These are phyloP conservation scores for Andricus curvator DNA, from an alignment of 2,888 invertebrate species.

Conservation along the genomic window DNA sequence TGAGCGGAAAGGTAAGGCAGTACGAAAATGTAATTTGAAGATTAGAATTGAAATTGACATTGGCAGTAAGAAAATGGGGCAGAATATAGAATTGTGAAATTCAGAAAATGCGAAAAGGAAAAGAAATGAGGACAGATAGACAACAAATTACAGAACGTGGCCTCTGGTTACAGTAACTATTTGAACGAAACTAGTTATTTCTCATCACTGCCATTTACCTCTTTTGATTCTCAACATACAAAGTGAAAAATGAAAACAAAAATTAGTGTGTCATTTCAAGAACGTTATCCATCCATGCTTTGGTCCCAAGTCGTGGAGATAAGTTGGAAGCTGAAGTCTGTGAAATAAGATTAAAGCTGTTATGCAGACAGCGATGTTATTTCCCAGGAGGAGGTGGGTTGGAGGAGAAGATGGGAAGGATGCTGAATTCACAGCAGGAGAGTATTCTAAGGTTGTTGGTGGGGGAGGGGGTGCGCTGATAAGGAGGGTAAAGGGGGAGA, in stretches of 20 bases:
- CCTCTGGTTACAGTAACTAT: too few relatives aligned
- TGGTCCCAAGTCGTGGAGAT: constrained; percentile 17
- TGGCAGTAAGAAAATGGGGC: too few relatives aligned
- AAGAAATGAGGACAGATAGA: too few relatives aligned
- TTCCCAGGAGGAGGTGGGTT: constrained; percentile 50
- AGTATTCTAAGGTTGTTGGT: constrained; percentile 47
- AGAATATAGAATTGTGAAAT: too few relatives aligned
- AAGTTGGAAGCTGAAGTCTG: constrained; percentile 49
- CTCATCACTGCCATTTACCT: too few relatives aligned
- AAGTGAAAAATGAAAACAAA: neutral
- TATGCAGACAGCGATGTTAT: constrained; percentile 59
- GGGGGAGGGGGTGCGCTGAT: constrained; percentile 52
- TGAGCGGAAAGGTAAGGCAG: too few relatives aligned
- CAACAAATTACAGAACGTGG: too few relatives aligned
- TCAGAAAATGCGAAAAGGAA: too few relatives aligned
- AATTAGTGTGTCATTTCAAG: constrained; percentile 36
- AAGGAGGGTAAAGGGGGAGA: neutral
- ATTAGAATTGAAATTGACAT: too few relatives aligned
- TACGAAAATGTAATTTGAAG: too few relatives aligned
- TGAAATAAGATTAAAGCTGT: constrained; percentile 60
- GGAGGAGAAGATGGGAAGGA: constrained; percentile 50
- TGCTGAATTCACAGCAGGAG: constrained; percentile 50
- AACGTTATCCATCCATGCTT: neutral
- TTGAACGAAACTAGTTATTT: too few relatives aligned
- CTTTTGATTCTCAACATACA: neutral